Base-by-base conservation (phyloP, 1,140 invertebrate genomes). In the Bursaphelenchus mucronatus region DNA sequence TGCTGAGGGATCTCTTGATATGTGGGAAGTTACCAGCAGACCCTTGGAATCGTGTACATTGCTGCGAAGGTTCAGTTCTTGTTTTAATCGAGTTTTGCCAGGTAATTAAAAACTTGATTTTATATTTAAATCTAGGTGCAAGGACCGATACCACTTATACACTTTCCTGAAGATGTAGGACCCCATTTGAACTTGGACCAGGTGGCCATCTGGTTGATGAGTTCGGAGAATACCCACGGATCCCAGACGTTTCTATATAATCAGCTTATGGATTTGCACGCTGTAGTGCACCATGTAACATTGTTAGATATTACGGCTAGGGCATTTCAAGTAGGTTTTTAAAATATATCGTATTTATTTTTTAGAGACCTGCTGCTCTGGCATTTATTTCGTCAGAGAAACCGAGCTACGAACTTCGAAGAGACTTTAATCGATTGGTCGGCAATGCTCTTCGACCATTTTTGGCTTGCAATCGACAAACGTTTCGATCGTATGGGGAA, bases 321-420 rank as follows among this genome's bases (percentile, higher is more conserved):
- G 50, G 73, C 71, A n/a, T 79, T 75, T 53, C 73, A 75, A 61
- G 72, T 78, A 40, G 19, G 41, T 51, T 10, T 15, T 51, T 50
- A 43, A 19, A 4, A 44, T 39, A 19, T 15, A 13, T 63, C n/a
- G 46, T 44, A n/a, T 54, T 10, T 39, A 21, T 75, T 30, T n/a
- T 79, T 75, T 54, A 75, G 72, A 50, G 73, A 47, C 76, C 76
- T 41, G 66, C 79, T 49, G 76, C 73, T 9, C 43, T 75, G 41
- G 74, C 76, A 41, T 52, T 71, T 15, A 44, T 75, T 9, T 56
- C 51, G 4, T 61, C 71, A 13, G 56, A 74, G 45, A 39, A 63
- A 40, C 76, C 76, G 19, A 64, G 61, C 15, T 19, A 61, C 13
- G 43, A 51, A 39, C 49, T 63, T 40, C 57, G 63, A 41, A 11